phyloP scores from a whole-genome alignment of 2,113 vertebrate species.

The Rhombomys opimus region DNA sequence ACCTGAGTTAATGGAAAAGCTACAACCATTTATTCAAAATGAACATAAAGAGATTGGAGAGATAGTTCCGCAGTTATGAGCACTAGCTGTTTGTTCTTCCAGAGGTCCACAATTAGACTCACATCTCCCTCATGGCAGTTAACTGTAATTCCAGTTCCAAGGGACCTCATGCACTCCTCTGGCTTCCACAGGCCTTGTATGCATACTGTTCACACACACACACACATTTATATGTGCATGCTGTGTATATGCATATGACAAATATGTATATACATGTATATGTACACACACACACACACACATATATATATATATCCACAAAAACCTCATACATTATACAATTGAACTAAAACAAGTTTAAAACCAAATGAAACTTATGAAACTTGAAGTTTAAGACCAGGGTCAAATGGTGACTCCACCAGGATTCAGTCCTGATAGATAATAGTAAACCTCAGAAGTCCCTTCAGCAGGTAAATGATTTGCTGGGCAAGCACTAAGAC shows the following conservation, averaged over 20 bases:
- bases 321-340: not conserved
- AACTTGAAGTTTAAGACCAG: slow-evolving; percentile 27
- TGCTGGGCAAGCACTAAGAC: not conserved
- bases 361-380: not conserved
- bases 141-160: not conserved
- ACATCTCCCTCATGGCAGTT: no score
- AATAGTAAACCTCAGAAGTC: not conserved
- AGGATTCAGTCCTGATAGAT: not conserved
- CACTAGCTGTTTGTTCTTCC: not conserved
- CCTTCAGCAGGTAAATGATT: not conserved
- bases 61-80: not conserved
- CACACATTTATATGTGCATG: no score
- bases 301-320: not conserved
- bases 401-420: not conserved
- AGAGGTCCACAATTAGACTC: not conserved
- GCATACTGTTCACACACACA: not conserved
- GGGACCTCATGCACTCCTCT: no score
- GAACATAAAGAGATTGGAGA: not conserved
- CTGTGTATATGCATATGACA: not conserved
- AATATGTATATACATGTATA: not conserved
- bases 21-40: slow-evolving; percentile 27
- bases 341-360: not conserved
- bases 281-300: not conserved
- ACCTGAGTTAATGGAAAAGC: not conserved
- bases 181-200: not conserved